These are phyloP conservation scores for Dione juno DNA, from an alignment of 2,888 invertebrate genomes.

Conservation along the genomic window DNA sequence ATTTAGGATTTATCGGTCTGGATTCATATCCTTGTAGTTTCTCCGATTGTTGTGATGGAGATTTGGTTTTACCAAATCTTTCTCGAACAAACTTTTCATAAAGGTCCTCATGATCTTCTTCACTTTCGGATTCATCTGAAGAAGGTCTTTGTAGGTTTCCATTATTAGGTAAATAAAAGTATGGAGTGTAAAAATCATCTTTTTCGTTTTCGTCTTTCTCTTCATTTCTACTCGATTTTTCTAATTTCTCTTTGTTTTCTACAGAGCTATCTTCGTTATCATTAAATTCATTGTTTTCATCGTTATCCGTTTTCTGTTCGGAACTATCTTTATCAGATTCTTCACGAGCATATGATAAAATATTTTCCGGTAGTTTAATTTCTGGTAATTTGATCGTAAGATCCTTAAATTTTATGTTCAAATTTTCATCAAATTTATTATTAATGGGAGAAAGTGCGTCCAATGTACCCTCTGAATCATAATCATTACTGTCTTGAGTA, in stretches of 20 bases:
- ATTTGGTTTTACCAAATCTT: slow-evolving; percentile 71
- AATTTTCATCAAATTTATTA: slow-evolving; percentile 66
- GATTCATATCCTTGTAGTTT: slow-evolving; percentile 54
- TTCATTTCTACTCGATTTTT: slow-evolving; percentile 38
- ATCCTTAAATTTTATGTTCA: slow-evolving; percentile 73
- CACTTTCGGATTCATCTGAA: slow-evolving; percentile 26
- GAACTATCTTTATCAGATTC: slow-evolving; percentile 50
- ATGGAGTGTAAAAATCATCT: slow-evolving; percentile 46
- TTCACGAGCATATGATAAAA: slow-evolving; percentile 66
- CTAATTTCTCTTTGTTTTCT: slow-evolving; percentile 40
- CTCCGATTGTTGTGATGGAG: slow-evolving; percentile 59
- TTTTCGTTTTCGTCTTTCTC: slow-evolving; percentile 47
- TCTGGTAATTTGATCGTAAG: slow-evolving; percentile 73
- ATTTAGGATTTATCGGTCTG: slow-evolving; percentile 58
- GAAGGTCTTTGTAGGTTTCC: slow-evolving; percentile 45
- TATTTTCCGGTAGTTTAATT: slow-evolving; percentile 76
- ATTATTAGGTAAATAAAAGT: slow-evolving; percentile 27
- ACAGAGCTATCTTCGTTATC: slow-evolving; percentile 55
- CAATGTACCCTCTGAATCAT: slow-evolving; percentile 57
- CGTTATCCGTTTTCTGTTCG: slow-evolving; percentile 49
- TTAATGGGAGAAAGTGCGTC: slow-evolving; percentile 58
- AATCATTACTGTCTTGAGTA: slow-evolving; percentile 43
- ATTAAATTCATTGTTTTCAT: slow-evolving; percentile 52
- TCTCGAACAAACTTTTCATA: slow-evolving; percentile 79
- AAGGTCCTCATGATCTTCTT: slow-evolving; percentile 64